Conservation (phyloP, 2,888 invertebrate genomes). For the Sericinus montela region DNA sequence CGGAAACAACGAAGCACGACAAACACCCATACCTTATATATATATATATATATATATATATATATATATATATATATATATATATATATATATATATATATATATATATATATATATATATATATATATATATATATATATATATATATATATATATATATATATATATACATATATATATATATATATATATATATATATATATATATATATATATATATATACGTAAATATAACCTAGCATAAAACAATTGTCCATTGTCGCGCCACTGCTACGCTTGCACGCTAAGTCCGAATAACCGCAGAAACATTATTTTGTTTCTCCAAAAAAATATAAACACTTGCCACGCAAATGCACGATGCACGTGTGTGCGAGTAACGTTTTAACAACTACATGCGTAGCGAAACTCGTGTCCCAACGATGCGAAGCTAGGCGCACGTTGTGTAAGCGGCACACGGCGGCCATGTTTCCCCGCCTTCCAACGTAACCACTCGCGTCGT, state of each 20-base stretch:
- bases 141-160: too few species aligned
- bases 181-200: too few species aligned
- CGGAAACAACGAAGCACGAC: too few species aligned
- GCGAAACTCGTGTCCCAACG: constrained; percentile 7
- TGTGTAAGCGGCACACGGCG: constrained; percentile 17
- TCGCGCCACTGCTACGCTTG: not conserved
- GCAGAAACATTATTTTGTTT: constrained; percentile 4
- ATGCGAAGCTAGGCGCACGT: constrained; percentile 18
- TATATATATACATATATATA: too few species aligned
- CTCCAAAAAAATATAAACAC: constrained; percentile 2
- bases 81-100: too few species aligned
- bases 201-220: too few species aligned
- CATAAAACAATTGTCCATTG: not conserved
- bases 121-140: too few species aligned
- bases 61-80: too few species aligned
- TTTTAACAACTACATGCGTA: constrained; percentile 7
- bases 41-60: too few species aligned
- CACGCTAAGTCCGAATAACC: constrained; percentile 1
- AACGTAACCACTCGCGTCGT: constrained; percentile 11
- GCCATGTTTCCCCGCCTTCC: constrained; percentile 15
- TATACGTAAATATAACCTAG: too few species aligned
- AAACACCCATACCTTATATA: too few species aligned
- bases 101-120: too few species aligned
- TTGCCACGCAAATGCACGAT: constrained; percentile 15
- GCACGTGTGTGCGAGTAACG: constrained; percentile 7